phyloP scores from a whole-genome alignment of 2,888 invertebrate genomes.

The Lepidochrysops patricia region DNA sequence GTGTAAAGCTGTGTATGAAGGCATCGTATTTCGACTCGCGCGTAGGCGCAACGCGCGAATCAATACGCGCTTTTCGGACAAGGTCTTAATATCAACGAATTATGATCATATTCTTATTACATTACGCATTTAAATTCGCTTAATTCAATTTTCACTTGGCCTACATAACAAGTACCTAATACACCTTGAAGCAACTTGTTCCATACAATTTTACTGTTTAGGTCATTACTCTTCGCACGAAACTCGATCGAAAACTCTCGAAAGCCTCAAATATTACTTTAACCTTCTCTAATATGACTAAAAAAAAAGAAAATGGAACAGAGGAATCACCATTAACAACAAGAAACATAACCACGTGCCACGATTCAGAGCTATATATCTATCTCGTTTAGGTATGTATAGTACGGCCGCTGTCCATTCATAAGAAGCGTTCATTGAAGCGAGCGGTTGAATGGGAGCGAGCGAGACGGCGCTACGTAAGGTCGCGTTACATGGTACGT shows the following conservation, averaged over 20 bases:
- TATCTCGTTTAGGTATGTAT: constrained; percentile 48
- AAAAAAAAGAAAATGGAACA: background rate
- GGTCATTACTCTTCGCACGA: background rate
- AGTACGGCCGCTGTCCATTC: constrained; percentile 69
- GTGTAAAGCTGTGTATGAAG: no score
- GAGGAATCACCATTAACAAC: constrained; percentile 20
- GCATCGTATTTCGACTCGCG: no score
- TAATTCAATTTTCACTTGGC: background rate
- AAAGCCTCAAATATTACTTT: background rate
- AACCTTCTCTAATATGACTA: background rate
- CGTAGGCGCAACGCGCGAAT: no score
- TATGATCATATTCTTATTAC: no score
- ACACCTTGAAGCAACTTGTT: background rate
- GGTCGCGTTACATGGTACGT: constrained; percentile 65
- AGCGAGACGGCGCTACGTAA: constrained; percentile 50
- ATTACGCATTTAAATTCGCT: background rate
- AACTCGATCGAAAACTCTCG: background rate
- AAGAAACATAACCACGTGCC: constrained; percentile 58
- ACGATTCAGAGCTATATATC: constrained; percentile 40
- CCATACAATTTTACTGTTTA: background rate
- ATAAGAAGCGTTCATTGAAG: constrained; percentile 73
- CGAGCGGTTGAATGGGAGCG: constrained; percentile 68
- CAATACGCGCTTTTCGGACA: no score
- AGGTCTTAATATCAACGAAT: no score
- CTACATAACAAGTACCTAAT: background rate